These are phyloP conservation scores for Illadopsis cleaveri DNA, from an alignment of 2,113 vertebrate species.

Conservation along the genomic window DNA sequence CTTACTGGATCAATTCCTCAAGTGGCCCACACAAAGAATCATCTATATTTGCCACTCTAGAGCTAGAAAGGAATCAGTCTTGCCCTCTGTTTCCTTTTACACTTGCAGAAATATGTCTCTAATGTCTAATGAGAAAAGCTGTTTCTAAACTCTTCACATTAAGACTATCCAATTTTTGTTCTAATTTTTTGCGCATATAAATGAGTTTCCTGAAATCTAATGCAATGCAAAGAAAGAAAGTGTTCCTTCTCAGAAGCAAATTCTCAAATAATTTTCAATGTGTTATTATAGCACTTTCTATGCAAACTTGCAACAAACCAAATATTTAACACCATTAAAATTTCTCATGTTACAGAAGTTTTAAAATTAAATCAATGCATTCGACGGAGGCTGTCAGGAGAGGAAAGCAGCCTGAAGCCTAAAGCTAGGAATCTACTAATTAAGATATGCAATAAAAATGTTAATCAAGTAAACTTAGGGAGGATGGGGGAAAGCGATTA, in stretches of 20 bases:
- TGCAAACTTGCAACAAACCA: not conserved
- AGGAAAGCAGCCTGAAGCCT: not conserved
- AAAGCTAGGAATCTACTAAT: slow-evolving; percentile 38
- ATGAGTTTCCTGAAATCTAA: not conserved
- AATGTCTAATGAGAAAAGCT: not conserved
- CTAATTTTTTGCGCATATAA: not conserved
- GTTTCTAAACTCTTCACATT: not conserved
- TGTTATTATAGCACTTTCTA: not conserved
- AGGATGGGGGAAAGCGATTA: not conserved
- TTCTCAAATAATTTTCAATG: not conserved
- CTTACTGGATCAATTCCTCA: not conserved
- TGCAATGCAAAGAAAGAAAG: not conserved
- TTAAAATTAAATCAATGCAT: not conserved
- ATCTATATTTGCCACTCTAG: not conserved
- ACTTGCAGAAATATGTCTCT: not conserved
- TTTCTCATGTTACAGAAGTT: not conserved
- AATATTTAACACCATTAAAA: not conserved
- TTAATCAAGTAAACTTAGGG: slow-evolving; percentile 45
- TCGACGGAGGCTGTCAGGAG: not conserved
- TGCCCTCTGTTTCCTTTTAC: not conserved
- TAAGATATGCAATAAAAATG: slow-evolving; percentile 58
- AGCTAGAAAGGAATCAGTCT: not conserved
- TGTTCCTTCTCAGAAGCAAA: not conserved
- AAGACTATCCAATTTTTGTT: not conserved
- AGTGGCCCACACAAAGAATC: not conserved